These are phyloP conservation scores for Laodelphax striatellus DNA, from an alignment of 1,140 invertebrate genomes.

Conservation along the genomic window DNA sequence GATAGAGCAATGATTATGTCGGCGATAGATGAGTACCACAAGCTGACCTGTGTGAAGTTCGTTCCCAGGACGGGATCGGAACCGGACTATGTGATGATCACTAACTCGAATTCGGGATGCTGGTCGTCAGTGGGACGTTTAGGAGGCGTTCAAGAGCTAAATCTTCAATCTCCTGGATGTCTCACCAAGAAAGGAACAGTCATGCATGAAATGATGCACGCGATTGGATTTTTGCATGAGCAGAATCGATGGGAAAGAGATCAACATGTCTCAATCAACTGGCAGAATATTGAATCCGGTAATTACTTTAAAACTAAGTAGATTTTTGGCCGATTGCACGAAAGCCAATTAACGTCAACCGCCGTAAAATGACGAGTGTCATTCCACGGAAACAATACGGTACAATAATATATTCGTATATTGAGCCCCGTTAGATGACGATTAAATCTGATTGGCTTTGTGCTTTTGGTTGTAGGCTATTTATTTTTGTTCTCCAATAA, in stretches of 20 bases:
- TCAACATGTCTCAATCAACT: constrained; percentile 54
- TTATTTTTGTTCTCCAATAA: no score
- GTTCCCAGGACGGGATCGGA: constrained; percentile 42
- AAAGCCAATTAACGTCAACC: no score
- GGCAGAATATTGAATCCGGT: constrained; percentile 58
- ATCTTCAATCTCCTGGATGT: constrained; percentile 61
- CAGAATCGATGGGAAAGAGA: constrained; percentile 73
- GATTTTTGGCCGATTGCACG: no score
- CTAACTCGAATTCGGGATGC: constrained; percentile 56
- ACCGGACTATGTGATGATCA: constrained; percentile 54
- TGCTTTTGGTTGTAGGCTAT: no score
- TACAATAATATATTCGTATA: no score
- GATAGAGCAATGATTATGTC: constrained; percentile 41
- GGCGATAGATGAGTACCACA: constrained; percentile 55
- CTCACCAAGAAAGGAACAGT: constrained; percentile 56
- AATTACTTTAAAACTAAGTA: constrained; percentile 19
- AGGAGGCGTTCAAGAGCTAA: constrained; percentile 47
- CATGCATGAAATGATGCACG: constrained; percentile 79
- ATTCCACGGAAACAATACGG: no score
- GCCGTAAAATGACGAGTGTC: no score
- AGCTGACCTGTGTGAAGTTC: constrained; percentile 61
- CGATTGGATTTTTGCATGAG: constrained; percentile 76
- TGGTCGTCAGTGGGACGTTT: constrained; percentile 44
- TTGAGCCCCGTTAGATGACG: no score
- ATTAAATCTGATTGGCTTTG: no score